phyloP scores from a whole-genome alignment of 2,113 vertebrate genomes.

The Hystrix cristata region DNA sequence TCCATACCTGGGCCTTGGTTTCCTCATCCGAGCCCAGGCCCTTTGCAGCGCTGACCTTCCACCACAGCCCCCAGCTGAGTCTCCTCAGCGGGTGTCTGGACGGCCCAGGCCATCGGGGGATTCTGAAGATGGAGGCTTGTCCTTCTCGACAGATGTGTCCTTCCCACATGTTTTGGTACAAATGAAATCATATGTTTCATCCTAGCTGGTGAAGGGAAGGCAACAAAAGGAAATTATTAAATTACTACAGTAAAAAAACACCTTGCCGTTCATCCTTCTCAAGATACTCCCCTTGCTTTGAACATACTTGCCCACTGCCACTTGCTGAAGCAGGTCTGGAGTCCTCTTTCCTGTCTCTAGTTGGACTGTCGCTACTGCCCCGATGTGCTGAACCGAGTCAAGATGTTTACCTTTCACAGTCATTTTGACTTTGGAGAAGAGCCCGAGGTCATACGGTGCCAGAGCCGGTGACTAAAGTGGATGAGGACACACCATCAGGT shows the following conservation, averaged over 20 bases:
- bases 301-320: neutral
- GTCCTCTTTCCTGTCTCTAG: neutral
- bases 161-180: neutral
- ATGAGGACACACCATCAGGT: neutral
- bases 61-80: neutral
- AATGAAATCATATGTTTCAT: fast-evolving
- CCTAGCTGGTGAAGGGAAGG: neutral
- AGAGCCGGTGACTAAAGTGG: neutral
- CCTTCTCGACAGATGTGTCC: neutral
- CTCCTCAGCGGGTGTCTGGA: fast-evolving
- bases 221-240: neutral
- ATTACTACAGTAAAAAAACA: neutral
- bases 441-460: neutral
- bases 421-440: neutral
- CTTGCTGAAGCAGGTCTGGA: neutral
- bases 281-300: neutral
- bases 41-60: neutral
- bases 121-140: neutral
- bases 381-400: neutral
- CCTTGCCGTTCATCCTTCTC: neutral
- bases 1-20: fast-evolving
- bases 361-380: neutral
- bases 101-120: neutral
- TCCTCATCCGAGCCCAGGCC: neutral
- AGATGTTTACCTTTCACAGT: neutral